These are phyloP conservation scores for Trichogramma evanescens DNA, from an alignment of 2,888 invertebrate genomes.

Conservation along the genomic window DNA sequence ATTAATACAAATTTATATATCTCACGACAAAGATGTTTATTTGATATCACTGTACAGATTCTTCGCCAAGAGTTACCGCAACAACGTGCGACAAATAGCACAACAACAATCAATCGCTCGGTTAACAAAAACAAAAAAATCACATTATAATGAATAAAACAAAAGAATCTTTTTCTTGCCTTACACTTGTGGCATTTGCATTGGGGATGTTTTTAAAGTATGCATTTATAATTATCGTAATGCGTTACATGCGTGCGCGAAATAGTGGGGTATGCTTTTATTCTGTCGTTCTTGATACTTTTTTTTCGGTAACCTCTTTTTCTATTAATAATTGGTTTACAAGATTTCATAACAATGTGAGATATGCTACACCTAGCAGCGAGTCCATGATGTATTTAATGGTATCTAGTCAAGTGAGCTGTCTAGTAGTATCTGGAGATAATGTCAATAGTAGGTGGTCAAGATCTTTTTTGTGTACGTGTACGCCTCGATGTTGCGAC, in stretches of 20 bases:
- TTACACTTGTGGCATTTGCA: constrained; percentile 28
- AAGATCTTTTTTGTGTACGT: too few species aligned
- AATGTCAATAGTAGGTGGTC: too few species aligned
- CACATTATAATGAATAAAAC: not conserved
- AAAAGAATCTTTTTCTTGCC: constrained; percentile 4
- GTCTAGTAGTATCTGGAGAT: constrained; percentile 19
- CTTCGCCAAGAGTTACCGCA: constrained; percentile 39
- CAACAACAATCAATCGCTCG: constrained; percentile 41
- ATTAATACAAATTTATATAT: constrained; percentile 9
- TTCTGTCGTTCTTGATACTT: constrained; percentile 25
- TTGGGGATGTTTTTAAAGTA: constrained; percentile 25
- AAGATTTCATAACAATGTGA: constrained; percentile 39
- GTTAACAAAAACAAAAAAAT: constrained; percentile 33
- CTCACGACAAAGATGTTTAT: constrained; percentile 46
- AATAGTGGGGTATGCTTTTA: constrained; percentile 23
- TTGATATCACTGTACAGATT: constrained; percentile 46
- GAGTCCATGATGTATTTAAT: constrained; percentile 36
- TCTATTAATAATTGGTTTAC: constrained; percentile 32
- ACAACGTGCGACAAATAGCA: constrained; percentile 43
- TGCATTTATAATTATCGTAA: not conserved
- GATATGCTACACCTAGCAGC: constrained; percentile 41
- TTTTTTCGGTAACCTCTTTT: constrained; percentile 29
- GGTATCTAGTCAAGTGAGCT: constrained; percentile 35
- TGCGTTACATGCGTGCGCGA: constrained; percentile 26
- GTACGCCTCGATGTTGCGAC: constrained; percentile 16